A percentile compares a stretch with the other conserved stretches of the same genome.
Conservation (phyloP, 1,140 invertebrate species). For the Ridgeia piscesae region DNA sequence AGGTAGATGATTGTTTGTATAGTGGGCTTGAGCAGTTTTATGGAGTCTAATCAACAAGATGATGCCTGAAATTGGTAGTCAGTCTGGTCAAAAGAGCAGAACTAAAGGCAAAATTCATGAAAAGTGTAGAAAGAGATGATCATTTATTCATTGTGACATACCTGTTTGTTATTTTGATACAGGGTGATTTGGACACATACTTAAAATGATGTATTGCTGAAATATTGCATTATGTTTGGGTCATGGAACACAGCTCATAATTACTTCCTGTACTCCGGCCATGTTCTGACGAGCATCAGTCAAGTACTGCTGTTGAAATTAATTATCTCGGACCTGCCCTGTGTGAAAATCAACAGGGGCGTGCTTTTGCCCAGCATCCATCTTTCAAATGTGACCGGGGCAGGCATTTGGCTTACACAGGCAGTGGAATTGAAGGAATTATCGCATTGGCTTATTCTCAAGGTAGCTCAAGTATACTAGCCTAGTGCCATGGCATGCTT, state of each 20-base stretch:
- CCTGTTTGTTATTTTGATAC: background rate
- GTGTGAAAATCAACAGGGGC: background rate
- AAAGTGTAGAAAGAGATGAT: background rate
- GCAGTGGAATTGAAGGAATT: background rate
- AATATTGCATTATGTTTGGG: background rate
- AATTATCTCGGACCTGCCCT: background rate
- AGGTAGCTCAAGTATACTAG: background rate
- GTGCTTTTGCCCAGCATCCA: background rate
- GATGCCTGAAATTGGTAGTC: background rate
- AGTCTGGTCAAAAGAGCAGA: background rate
- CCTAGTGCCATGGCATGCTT: background rate
- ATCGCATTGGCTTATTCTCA: background rate
- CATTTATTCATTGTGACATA: background rate
- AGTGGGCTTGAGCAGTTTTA: background rate
- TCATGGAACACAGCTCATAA: background rate
- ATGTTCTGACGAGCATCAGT: background rate
- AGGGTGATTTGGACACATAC: background rate
- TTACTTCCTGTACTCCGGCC: background rate
- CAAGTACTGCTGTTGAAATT: background rate
- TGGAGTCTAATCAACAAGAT: background rate
- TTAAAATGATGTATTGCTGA: conserved; percentile 2
- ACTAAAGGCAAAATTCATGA: background rate
- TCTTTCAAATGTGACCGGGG: background rate
- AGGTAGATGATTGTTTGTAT: background rate
- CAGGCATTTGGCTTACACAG: background rate